Conservation (phyloP, 2,797 vertebrate genomes). For the Nyctalus aviator region DNA sequence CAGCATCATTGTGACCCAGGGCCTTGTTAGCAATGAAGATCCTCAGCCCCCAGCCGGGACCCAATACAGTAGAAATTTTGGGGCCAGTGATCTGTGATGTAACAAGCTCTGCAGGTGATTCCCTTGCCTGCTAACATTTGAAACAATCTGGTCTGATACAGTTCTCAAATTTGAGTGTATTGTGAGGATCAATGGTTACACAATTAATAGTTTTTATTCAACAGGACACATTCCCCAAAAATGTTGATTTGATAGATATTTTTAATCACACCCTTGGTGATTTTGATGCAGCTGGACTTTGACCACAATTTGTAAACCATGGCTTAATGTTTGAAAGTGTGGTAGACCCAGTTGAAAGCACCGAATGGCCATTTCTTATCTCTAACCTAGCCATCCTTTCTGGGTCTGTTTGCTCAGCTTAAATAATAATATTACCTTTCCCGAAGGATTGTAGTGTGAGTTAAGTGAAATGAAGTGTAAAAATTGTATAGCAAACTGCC, state of each 20-base stretch:
- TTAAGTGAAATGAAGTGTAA: neutral
- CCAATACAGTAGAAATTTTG: neutral
- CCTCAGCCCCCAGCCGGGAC: neutral
- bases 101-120: neutral
- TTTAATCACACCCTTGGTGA: neutral
- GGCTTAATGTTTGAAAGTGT: neutral
- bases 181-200: neutral
- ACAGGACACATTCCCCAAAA: neutral
- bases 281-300: neutral
- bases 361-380: neutral
- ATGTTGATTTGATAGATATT: neutral
- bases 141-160: neutral
- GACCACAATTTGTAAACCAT: neutral
- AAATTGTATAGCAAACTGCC: neutral
- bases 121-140: neutral
- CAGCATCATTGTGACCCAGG: neutral
- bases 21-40: neutral
- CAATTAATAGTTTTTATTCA: neutral
- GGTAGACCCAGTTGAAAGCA: neutral
- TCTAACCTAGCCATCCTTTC: neutral
- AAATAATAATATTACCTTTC: neutral
- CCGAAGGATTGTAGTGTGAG: neutral
- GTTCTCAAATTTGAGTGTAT: neutral
- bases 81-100: neutral
- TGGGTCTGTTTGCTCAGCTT: neutral